Evolutionary conservation across 2,113 vertebrate species (phyloP).

Genomic region (Tylochromis polylepis): DNA sequence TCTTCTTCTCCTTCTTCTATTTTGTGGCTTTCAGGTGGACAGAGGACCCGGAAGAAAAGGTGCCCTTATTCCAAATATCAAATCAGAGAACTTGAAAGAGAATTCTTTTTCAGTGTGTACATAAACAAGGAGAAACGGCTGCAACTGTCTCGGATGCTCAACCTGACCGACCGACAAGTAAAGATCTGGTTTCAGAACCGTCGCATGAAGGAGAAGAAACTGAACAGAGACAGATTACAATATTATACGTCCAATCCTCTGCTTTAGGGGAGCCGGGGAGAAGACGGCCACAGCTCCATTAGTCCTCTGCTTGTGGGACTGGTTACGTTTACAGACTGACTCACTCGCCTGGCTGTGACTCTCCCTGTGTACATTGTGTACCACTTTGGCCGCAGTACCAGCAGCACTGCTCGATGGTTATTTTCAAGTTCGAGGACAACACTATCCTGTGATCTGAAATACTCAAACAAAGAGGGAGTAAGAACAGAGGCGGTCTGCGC

Average conservation of each 20-base stretch:
- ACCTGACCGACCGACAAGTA: slow-evolving; percentile 96
- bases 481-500: slow-evolving; percentile 17
- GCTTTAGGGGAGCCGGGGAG: slow-evolving; percentile 75
- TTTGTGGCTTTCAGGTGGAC: slow-evolving; percentile 80
- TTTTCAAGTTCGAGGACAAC: slow-evolving; percentile 74
- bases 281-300: not conserved
- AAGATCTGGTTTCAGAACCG: slow-evolving; percentile 99
- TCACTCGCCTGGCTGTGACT: slow-evolving; percentile 31
- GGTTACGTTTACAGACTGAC: slow-evolving; percentile 42
- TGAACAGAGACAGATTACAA: slow-evolving; percentile 96
- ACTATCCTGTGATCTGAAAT: slow-evolving; percentile 21
- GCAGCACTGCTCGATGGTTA: slow-evolving; percentile 43
- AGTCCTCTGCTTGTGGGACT: slow-evolving; percentile 10
- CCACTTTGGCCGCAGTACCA: slow-evolving; percentile 45
- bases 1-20: slow-evolving; percentile 39
- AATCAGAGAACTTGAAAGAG: slow-evolving; percentile 93
- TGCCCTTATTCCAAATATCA: slow-evolving; percentile 97
- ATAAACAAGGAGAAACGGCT: slow-evolving; percentile 98
- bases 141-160: slow-evolving; percentile 96
- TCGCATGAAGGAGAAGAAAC: slow-evolving; percentile 99
- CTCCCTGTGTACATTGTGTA: slow-evolving; percentile 26
- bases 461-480: slow-evolving; percentile 28
- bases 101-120: slow-evolving; percentile 98
- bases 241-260: slow-evolving; percentile 95
- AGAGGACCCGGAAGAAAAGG: slow-evolving; percentile 92